Percentiles rank a stretch among this genome's conserved stretches.
phyloP scores from a whole-genome alignment of 1,140 invertebrate genomes.

The Drosophila rufa region DNA sequence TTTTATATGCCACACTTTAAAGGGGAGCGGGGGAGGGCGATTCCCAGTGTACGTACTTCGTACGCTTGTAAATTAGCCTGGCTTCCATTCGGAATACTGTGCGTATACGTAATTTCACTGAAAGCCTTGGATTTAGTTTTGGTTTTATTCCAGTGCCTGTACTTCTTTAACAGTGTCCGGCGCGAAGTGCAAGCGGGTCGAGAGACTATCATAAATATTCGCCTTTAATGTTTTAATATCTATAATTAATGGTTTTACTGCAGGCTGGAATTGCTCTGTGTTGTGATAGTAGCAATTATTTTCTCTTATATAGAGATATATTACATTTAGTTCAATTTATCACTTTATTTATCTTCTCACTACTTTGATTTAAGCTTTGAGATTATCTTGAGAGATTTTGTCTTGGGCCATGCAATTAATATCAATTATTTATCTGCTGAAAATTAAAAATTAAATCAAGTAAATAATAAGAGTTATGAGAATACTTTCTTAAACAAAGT shows the following conservation, averaged over 20 bases:
- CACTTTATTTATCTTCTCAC: neutral
- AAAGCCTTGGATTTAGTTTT: constrained; percentile 34
- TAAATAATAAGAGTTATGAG: neutral
- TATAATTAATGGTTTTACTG: constrained; percentile 15
- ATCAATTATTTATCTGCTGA: neutral
- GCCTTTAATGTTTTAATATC: constrained; percentile 11
- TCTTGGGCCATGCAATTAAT: too few relatives aligned
- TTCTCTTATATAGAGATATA: neutral
- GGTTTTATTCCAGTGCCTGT: constrained; percentile 27
- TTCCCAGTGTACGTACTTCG: constrained; percentile 1
- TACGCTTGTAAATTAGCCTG: constrained; percentile 60
- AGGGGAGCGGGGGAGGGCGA: constrained; percentile 7
- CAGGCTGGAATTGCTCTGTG: neutral
- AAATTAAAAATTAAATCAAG: neutral
- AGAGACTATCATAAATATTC: constrained; percentile 19
- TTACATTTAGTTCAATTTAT: neutral
- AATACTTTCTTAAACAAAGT: neutral
- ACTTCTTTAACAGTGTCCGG: constrained; percentile 1
- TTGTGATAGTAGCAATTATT: constrained; percentile 16
- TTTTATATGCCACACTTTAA: constrained; percentile 64
- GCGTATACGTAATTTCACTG: constrained; percentile 71
- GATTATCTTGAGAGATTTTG: too few relatives aligned
- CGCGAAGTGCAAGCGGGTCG: constrained; percentile 41
- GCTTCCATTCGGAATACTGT: constrained; percentile 39
- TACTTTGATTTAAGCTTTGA: neutral